Percentiles rank a stretch among this genome's conserved stretches.
Conservation (phyloP, 2,888 invertebrate genomes). For the Belgica antarctica region DNA sequence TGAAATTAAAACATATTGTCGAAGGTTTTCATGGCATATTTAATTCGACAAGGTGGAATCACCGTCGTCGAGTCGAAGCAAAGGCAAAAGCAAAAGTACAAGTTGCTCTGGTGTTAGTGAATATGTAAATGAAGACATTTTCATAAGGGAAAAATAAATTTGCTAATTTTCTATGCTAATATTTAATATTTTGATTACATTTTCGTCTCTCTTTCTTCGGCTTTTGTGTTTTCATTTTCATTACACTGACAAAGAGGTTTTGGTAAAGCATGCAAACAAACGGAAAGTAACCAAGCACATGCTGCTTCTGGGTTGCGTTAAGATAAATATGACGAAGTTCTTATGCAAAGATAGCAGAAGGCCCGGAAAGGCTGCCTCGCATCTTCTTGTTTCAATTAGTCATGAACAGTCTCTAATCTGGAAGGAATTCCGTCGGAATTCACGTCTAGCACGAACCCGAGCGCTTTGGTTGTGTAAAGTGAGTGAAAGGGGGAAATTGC, state of each 20-base stretch:
- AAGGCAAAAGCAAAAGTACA: neutral
- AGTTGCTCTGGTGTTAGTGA: neutral
- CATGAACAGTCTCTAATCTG: no score
- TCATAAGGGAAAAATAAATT: neutral
- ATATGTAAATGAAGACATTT: neutral
- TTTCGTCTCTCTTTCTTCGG: neutral
- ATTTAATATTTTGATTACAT: conserved; percentile 15
- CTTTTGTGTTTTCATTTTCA: conserved; percentile 4
- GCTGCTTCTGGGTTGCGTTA: no score
- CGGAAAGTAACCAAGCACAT: neutral
- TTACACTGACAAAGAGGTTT: neutral
- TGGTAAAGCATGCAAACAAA: no score
- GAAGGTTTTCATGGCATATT: neutral
- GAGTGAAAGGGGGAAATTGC: no score
- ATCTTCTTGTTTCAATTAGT: no score
- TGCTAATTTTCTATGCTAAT: conserved; percentile 1
- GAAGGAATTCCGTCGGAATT: no score
- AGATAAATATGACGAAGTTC: no score
- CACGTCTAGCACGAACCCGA: no score
- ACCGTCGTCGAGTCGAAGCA: neutral
- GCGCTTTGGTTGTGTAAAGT: no score
- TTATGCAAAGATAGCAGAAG: no score
- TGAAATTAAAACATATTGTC: conserved; percentile 1
- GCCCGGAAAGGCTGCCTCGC: no score
- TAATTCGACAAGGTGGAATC: neutral